phyloP scores from a whole-genome alignment of 2,888 invertebrate species.

The Ametastegia equiseti region DNA sequence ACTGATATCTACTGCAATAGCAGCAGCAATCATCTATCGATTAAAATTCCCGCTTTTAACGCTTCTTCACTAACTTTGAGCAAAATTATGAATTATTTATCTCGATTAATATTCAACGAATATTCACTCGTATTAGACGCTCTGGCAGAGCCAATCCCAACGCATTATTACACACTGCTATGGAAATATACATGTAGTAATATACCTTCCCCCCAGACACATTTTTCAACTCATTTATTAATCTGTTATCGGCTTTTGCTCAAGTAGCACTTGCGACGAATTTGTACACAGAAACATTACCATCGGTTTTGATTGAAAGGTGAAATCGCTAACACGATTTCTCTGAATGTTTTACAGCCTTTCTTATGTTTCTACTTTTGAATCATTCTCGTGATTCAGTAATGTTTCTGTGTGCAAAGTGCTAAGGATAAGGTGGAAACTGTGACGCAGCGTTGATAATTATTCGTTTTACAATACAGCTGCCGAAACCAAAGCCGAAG shows the following conservation, averaged over 20 bases:
- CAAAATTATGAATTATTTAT: conserved; percentile 39
- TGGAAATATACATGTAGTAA: background rate
- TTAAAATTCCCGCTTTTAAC: conserved; percentile 49
- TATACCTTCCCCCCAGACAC: background rate
- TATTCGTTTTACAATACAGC: background rate
- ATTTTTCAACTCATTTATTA: background rate
- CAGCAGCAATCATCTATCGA: conserved; percentile 42
- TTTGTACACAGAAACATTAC: conserved; percentile 13
- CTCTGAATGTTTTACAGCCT: background rate
- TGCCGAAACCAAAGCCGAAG: background rate
- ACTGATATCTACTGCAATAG: background rate
- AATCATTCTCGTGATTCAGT: background rate
- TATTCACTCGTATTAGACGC: conserved; percentile 20
- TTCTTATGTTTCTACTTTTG: background rate
- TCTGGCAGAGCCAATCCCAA: conserved; percentile 4
- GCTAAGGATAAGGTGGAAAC: background rate
- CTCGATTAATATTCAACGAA: background rate
- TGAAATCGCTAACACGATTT: background rate
- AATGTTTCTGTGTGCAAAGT: background rate
- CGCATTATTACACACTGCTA: background rate
- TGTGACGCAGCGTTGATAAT: background rate
- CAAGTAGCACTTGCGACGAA: background rate
- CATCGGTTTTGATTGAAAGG: too few species aligned
- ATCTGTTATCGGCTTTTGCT: background rate
- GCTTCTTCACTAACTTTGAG: conserved; percentile 55